A percentile compares a stretch with the other conserved stretches of the same genome.
These are phyloP conservation scores for Margarornis squamiger DNA, from an alignment of 2,797 vertebrate genomes.

Conservation along the genomic window DNA sequence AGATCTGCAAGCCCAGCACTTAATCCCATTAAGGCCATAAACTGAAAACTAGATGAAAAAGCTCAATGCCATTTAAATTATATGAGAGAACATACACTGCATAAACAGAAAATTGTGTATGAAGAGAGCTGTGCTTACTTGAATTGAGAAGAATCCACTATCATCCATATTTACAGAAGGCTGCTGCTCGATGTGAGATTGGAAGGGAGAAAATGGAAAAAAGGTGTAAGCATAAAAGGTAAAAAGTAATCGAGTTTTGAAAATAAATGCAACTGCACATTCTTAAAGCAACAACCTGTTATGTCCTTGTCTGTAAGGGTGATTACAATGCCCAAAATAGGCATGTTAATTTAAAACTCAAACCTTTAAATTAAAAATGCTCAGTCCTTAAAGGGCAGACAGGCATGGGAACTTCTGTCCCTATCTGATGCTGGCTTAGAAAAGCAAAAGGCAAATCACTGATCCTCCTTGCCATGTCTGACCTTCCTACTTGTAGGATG, in stretches of 20 bases:
- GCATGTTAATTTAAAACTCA: not conserved
- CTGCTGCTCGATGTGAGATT: constrained; percentile 80
- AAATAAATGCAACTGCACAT: not conserved
- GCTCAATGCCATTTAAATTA: not conserved
- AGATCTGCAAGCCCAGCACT: not conserved
- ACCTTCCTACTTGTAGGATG: not conserved
- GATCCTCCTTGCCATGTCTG: not conserved
- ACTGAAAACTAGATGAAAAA: not conserved
- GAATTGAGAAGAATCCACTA: constrained; percentile 98
- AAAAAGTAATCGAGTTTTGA: not conserved
- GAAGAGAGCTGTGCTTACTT: constrained; percentile 80
- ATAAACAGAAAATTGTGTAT: not conserved
- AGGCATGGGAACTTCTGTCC: not conserved
- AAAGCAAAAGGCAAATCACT: not conserved
- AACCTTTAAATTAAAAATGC: not conserved
- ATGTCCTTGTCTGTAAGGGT: not conserved
- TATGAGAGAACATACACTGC: not conserved
- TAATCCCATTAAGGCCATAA: not conserved
- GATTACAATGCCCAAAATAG: not conserved
- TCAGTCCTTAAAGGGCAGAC: not conserved
- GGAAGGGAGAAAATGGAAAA: constrained; percentile 27
- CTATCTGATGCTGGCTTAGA: not conserved
- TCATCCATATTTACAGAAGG: constrained; percentile 99
- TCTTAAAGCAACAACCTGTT: not conserved
- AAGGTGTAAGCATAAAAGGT: not conserved